Conservation (phyloP, 1,140 invertebrate genomes). For the Potamilus streckersoni region DNA sequence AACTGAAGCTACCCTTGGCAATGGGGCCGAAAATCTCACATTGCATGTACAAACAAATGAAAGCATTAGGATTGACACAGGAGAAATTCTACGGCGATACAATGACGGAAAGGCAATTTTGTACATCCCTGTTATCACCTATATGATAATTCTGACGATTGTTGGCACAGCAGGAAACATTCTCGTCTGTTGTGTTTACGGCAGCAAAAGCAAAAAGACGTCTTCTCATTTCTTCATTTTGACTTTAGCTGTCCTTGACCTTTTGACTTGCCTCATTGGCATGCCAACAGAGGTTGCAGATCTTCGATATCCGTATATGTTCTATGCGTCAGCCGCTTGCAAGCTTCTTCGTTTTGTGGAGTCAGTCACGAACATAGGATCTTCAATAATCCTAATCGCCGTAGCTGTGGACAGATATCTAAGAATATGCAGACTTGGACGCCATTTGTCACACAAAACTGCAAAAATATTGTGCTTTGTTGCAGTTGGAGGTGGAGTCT, state of each 20-base stretch:
- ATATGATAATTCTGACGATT: conserved; percentile 51
- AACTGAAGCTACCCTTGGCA: too few relatives aligned
- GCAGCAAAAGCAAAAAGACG: conserved; percentile 46
- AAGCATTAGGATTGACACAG: too few relatives aligned
- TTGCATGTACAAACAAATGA: too few relatives aligned
- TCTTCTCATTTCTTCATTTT: conserved; percentile 63
- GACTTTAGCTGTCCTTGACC: conserved; percentile 57
- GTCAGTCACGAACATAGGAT: conserved; percentile 58
- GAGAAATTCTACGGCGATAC: conserved; percentile 8
- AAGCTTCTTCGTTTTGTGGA: conserved; percentile 58
- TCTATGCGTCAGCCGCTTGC: conserved; percentile 57
- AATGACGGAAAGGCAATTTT: conserved; percentile 55
- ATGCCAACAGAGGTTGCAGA: conserved; percentile 63
- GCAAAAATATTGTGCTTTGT: conserved; percentile 51
- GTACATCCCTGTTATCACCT: conserved; percentile 60
- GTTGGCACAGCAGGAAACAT: conserved; percentile 57
- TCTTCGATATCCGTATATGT: conserved; percentile 58
- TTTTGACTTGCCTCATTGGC: conserved; percentile 59
- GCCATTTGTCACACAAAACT: conserved; percentile 47
- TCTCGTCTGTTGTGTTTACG: conserved; percentile 58
- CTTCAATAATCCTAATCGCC: conserved; percentile 54
- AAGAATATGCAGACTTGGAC: conserved; percentile 57
- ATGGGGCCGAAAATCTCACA: too few relatives aligned
- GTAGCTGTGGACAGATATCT: conserved; percentile 61
- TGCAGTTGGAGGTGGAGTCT: conserved; percentile 51